A percentile compares a stretch with the other conserved stretches of the same genome.
phyloP scores from a whole-genome alignment of 1,140 invertebrate species.

The Hycleus cichorii region DNA sequence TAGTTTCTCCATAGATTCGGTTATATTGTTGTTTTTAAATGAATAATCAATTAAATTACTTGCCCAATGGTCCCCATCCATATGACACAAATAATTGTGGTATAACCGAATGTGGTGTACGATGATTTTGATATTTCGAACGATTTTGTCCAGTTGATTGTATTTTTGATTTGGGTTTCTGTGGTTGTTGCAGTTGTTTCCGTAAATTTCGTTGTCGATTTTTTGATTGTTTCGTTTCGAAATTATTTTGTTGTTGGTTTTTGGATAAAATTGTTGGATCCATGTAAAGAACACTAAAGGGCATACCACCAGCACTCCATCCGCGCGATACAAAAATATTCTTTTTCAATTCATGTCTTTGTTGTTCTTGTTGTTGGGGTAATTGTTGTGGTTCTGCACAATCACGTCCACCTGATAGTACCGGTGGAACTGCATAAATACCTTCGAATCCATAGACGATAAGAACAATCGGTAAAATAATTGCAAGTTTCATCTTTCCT shows the following conservation, averaged over 20 bases:
- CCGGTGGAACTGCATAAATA: too few relatives aligned
- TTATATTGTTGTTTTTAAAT: too few relatives aligned
- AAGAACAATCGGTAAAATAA: too few relatives aligned
- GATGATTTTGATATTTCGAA: background rate
- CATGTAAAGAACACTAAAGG: conserved; percentile 47
- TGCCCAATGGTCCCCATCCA: conserved; percentile 44
- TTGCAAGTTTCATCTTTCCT: too few relatives aligned
- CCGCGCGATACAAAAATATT: conserved; percentile 19
- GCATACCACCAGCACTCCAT: conserved; percentile 45
- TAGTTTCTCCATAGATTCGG: too few relatives aligned
- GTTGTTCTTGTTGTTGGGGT: too few relatives aligned
- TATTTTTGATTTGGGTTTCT: background rate
- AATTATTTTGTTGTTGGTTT: background rate
- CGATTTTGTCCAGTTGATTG: conserved; percentile 1
- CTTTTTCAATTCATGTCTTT: background rate
- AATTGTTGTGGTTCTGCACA: too few relatives aligned
- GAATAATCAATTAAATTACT: background rate
- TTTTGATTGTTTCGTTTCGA: background rate
- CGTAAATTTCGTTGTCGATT: background rate
- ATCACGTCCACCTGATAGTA: too few relatives aligned
- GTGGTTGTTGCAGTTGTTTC: background rate
- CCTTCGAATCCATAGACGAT: too few relatives aligned
- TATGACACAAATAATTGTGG: conserved; percentile 45
- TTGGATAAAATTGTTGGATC: conserved; percentile 23
- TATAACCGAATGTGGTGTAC: conserved; percentile 43